Percentiles rank a stretch among this genome's conserved stretches.
Conservation (phyloP, 2,797 vertebrate species). For the Sebastolobus alascanus region DNA sequence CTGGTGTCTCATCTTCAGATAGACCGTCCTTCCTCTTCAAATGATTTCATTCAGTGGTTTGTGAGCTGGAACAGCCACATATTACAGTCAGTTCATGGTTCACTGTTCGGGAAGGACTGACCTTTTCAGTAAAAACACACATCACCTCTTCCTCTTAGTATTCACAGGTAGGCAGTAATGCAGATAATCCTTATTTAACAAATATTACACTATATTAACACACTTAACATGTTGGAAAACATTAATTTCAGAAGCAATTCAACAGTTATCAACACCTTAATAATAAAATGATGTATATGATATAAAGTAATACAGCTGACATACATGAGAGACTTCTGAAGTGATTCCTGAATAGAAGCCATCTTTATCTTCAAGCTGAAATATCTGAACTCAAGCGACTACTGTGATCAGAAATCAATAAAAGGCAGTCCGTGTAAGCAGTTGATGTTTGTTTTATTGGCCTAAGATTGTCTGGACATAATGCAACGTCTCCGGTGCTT, state of each 20-base stretch:
- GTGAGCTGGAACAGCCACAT: background rate
- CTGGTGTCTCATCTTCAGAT: background rate
- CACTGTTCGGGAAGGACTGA: background rate
- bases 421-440: conserved; percentile 66
- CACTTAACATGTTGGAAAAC: background rate
- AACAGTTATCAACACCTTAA: background rate
- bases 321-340: background rate
- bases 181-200: background rate
- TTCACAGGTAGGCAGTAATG: background rate
- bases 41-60: background rate
- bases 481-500: conserved; percentile 94
- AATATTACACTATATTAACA: background rate
- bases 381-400: conserved; percentile 3
- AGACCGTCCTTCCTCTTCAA: background rate
- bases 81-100: background rate
- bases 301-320: background rate
- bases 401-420: conserved; percentile 41
- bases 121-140: background rate
- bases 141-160: background rate
- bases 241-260: background rate
- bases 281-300: background rate
- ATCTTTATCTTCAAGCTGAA: conserved; percentile 2
- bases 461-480: conserved; percentile 86
- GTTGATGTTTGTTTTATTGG: conserved; percentile 83
- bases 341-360: background rate